Conservation (phyloP, 2,888 invertebrate species). For the Ochlodes sylvanus region DNA sequence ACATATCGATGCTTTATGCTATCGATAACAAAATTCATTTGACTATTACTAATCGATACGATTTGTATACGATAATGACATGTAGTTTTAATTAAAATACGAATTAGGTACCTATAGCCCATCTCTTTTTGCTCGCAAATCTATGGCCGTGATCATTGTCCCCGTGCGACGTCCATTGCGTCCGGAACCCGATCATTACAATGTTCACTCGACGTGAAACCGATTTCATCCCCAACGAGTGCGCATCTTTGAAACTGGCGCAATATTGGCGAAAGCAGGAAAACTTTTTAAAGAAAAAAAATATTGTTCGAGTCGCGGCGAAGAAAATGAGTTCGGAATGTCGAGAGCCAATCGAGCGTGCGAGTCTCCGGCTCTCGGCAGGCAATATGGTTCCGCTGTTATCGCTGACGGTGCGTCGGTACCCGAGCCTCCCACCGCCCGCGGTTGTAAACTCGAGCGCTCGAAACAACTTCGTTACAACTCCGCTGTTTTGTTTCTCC, state of each 20-base stretch:
- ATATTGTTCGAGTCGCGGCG: conserved; percentile 69
- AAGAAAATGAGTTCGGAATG: conserved; percentile 78
- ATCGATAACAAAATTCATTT: no score
- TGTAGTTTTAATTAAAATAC: no score
- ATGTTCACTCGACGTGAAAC: conserved; percentile 83
- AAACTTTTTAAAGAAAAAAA: conserved; percentile 77
- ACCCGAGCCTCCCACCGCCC: conserved; percentile 65
- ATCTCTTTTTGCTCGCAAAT: neutral
- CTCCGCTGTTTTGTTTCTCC: conserved; percentile 78
- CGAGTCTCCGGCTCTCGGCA: conserved; percentile 66
- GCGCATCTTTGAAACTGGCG: conserved; percentile 77
- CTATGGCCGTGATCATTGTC: conserved; percentile 44
- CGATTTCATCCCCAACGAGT: conserved; percentile 77
- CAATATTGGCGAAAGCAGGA: conserved; percentile 83
- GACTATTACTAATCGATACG: no score
- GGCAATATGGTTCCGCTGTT: conserved; percentile 73
- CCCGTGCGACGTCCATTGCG: conserved; percentile 55
- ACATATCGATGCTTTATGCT: no score
- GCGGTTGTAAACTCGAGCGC: conserved; percentile 73
- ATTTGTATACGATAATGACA: no score
- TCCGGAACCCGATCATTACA: conserved; percentile 84
- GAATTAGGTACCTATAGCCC: neutral
- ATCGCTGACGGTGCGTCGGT: conserved; percentile 62
- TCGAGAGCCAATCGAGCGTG: conserved; percentile 77
- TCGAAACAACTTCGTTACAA: conserved; percentile 82